Evolutionary conservation across 2,888 invertebrate genomes (phyloP).

Genomic region (Drosophila monieri): DNA sequence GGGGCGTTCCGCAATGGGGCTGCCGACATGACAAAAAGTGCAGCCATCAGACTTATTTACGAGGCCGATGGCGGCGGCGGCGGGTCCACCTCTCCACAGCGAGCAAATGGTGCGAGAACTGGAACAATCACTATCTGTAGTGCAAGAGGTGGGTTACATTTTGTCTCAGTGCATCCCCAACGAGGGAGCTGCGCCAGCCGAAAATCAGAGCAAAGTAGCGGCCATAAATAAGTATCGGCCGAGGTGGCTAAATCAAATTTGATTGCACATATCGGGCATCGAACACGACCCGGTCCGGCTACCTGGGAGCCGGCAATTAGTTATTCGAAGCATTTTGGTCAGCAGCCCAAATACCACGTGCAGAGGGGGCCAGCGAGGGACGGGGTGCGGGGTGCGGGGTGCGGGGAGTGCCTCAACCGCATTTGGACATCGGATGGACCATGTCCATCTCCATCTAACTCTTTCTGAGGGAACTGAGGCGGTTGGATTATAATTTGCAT

Average conservation of each 20-base stretch:
- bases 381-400: slow-evolving; percentile 1
- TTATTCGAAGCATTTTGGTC: slow-evolving; percentile 53
- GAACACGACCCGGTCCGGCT: slow-evolving; percentile 18
- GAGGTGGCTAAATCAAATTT: slow-evolving; percentile 67
- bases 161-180: slow-evolving; percentile 20
- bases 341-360: slow-evolving; percentile 50
- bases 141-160: not conserved
- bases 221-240: slow-evolving; percentile 69
- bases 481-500: slow-evolving; percentile 70
- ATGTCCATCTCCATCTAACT: slow-evolving; percentile 39
- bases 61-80: slow-evolving; percentile 52
- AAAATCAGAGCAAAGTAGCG: slow-evolving; percentile 67
- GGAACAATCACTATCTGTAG: not conserved
- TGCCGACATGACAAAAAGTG: slow-evolving; percentile 69
- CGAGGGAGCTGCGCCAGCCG: slow-evolving; percentile 63
- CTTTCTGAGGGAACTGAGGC: slow-evolving; percentile 55
- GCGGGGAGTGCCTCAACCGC: slow-evolving; percentile 12
- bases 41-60: slow-evolving; percentile 67
- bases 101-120: too few species aligned
- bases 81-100: slow-evolving; percentile 27
- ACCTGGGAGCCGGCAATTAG: slow-evolving; percentile 53
- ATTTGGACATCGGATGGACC: slow-evolving; percentile 35
- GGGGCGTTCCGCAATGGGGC: slow-evolving; percentile 49
- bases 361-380: slow-evolving; percentile 21
- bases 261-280: slow-evolving; percentile 49